These are phyloP conservation scores for Oncorhynchus gorbuscha DNA, from an alignment of 2,113 vertebrate species.

Conservation along the genomic window DNA sequence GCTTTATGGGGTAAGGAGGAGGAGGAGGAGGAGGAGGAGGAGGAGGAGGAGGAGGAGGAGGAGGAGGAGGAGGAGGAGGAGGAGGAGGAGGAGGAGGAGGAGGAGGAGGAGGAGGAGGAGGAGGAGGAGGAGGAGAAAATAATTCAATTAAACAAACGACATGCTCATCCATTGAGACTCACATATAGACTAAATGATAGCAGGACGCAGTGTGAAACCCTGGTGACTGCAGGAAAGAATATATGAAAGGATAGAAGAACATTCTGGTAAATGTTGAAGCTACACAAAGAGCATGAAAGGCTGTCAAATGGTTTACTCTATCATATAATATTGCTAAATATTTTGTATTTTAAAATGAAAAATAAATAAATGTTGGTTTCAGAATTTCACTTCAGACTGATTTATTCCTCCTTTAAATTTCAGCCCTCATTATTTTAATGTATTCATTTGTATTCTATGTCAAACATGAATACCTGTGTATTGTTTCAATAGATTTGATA, in stretches of 20 bases:
- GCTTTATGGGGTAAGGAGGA: constrained; percentile 49
- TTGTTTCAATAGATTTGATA: too few species aligned
- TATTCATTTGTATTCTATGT: too few species aligned
- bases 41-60: constrained; percentile 20
- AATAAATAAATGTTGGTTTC: constrained; percentile 92
- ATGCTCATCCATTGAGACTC: constrained; percentile 2
- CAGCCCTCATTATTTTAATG: background rate
- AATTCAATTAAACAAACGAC: constrained; percentile 17
- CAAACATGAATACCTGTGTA: too few species aligned
- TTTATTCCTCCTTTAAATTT: constrained; percentile 11
- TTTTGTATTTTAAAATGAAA: constrained; percentile 87
- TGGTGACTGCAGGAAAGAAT: constrained; percentile 53
- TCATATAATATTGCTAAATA: constrained; percentile 82
- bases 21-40: constrained; percentile 6
- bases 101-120: constrained; percentile 6
- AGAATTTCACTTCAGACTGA: constrained; percentile 70
- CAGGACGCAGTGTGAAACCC: constrained; percentile 43
- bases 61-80: constrained; percentile 10
- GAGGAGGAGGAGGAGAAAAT: constrained; percentile 15
- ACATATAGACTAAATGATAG: constrained; percentile 28
- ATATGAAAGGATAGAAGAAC: constrained; percentile 65
- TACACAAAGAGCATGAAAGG: constrained; percentile 83
- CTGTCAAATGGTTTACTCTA: constrained; percentile 82
- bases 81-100: constrained; percentile 14
- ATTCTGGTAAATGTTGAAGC: constrained; percentile 77